Conservation (phyloP, 1,140 invertebrate genomes). For the Matsumurasca onukii region DNA sequence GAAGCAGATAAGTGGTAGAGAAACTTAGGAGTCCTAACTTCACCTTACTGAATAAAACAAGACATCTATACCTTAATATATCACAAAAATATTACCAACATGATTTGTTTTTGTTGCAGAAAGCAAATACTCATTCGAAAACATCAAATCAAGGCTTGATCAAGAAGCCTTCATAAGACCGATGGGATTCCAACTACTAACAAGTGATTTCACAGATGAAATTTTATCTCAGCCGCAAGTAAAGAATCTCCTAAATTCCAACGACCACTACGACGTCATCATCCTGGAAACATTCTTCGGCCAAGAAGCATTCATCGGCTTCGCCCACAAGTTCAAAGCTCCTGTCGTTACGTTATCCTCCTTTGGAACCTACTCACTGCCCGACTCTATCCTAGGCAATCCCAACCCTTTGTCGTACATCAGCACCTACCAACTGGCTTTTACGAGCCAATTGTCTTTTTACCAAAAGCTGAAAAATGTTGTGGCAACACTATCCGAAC, state of each 20-base stretch:
- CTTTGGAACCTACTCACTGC: not conserved
- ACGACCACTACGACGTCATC: constrained; percentile 43
- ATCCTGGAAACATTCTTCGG: constrained; percentile 44
- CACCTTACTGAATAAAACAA: too few species aligned
- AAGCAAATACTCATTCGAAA: not conserved
- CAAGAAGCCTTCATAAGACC: not conserved
- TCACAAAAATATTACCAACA: too few species aligned
- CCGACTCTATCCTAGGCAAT: constrained; percentile 22
- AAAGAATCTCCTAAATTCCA: constrained; percentile 25
- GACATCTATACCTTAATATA: too few species aligned
- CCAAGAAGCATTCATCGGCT: constrained; percentile 43
- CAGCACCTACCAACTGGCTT: constrained; percentile 54
- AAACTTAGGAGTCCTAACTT: too few species aligned
- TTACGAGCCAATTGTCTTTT: constrained; percentile 49
- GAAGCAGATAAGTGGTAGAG: too few species aligned
- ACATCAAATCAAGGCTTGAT: not conserved
- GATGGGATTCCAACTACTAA: constrained; percentile 8
- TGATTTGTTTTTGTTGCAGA: not conserved
- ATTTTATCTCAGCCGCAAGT: not conserved
- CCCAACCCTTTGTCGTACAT: constrained; percentile 51
- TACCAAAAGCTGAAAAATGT: not conserved
- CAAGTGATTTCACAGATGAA: constrained; percentile 5
- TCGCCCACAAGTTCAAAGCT: constrained; percentile 43
- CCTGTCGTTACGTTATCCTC: constrained; percentile 39
- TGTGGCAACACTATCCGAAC: not conserved